Evolutionary conservation across 2,797 vertebrate genomes (phyloP), one percentile per base, ranked within the genome.

Genomic region (Amblyopsis hoosieri): DNA sequence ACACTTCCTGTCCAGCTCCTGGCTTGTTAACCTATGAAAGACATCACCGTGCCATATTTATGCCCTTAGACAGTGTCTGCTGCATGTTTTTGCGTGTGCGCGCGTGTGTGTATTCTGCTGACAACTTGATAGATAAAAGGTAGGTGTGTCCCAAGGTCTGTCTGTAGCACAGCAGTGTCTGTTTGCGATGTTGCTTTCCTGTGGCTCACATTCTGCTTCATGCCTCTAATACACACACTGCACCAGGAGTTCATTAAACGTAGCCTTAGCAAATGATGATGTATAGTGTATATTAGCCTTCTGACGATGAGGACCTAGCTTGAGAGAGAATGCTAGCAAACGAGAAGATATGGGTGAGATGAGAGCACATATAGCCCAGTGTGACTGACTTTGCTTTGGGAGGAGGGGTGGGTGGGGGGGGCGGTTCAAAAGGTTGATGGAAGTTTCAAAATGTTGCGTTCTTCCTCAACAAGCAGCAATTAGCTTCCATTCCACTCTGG

Each of bases 381-480:
- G 49, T 71, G 11, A 42, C 65, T 60, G 63, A 66, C 75, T 60
- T 55, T 66, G 23, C 23, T 2, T 13, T 66, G 59, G 82, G 48
- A 67, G 69, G 81, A 76, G 72, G 71, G 62, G 79, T 62, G 19
- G 19, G 76, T 54, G 13, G 10, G 15, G 42, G 33, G 62, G 62
- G 71, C 62, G 76, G 23, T 86, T 88, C 80, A 87, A 78, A 89
- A 72, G 60, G 57, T 71, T 76, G 64, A 61, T 67, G 78, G 72
- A 69, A 64, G 62, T 85, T 85, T 86, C 71, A 84, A 83, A 85
- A 62, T 53, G 62, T 78, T 65, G 72, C 65, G 75, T 77, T 79
- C 75, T 63, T 81, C 79, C 76, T 89, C 85, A 83, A 89, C 78
- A 88, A 90, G 88, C 74, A 81, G 73, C 80, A 77, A 81, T 45